These are phyloP conservation scores for Plemyria rubiginata DNA, from an alignment of 2,888 invertebrate genomes.

Conservation along the genomic window DNA sequence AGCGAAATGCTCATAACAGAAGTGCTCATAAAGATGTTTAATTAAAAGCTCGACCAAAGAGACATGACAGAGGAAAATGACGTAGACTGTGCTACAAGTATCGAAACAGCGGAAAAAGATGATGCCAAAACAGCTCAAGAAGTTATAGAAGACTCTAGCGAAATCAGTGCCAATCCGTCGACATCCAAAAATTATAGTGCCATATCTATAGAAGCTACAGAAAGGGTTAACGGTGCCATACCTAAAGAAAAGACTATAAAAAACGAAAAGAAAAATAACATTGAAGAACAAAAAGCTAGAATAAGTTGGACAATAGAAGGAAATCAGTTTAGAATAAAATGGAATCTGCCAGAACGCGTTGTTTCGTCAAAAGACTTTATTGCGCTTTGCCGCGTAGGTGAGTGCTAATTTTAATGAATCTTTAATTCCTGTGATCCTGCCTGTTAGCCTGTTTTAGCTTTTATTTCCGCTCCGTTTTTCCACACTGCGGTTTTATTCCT, in stretches of 20 bases:
- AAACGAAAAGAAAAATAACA: slow-evolving; percentile 16
- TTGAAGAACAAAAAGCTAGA: slow-evolving; percentile 40
- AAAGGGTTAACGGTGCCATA: slow-evolving; percentile 39
- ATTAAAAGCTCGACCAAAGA: slow-evolving; percentile 48
- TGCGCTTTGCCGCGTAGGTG: slow-evolving; percentile 83
- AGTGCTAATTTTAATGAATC: slow-evolving; percentile 46
- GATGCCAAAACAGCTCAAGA: slow-evolving; percentile 46
- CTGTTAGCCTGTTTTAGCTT: neutral
- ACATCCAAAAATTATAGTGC: slow-evolving; percentile 58
- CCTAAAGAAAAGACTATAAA: slow-evolving; percentile 9
- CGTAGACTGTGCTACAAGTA: slow-evolving; percentile 58
- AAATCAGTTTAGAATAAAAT: slow-evolving; percentile 69
- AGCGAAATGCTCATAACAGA: slow-evolving; percentile 40
- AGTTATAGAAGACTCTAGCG: slow-evolving; percentile 38
- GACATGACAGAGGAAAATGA: slow-evolving; percentile 79
- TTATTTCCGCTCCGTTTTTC: slow-evolving; percentile 9
- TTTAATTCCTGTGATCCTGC: neutral
- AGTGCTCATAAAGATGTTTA: slow-evolving; percentile 44
- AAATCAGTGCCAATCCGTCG: slow-evolving; percentile 62
- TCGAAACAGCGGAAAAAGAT: slow-evolving; percentile 50
- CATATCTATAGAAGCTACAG: slow-evolving; percentile 50
- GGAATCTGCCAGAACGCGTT: slow-evolving; percentile 75
- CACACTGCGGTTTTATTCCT: slow-evolving; percentile 13
- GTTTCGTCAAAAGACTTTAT: slow-evolving; percentile 77
- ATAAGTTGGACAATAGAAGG: slow-evolving; percentile 75